A percentile compares a stretch with the other conserved stretches of the same genome.
These are phyloP conservation scores for Psittacus erithacus DNA, from an alignment of 2,113 vertebrate genomes.

Conservation along the genomic window DNA sequence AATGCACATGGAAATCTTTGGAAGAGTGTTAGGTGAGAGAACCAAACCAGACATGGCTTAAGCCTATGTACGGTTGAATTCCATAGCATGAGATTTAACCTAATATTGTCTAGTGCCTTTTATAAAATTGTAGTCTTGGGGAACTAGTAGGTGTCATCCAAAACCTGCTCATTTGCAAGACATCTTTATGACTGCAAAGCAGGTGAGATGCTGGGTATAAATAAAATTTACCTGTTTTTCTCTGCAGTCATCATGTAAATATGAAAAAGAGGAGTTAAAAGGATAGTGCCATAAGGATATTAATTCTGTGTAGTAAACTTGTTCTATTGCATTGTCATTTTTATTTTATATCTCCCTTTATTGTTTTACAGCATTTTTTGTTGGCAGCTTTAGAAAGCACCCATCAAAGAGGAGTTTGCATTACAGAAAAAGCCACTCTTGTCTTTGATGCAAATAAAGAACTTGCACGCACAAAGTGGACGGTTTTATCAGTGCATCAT, in stretches of 20 bases:
- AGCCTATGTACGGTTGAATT: neutral
- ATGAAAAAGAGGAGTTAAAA: neutral
- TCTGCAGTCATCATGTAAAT: neutral
- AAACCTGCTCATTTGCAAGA: neutral
- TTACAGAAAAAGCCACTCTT: neutral
- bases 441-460: neutral
- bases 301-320: neutral
- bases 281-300: neutral
- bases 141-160: neutral
- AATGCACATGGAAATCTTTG: neutral
- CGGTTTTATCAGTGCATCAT: neutral
- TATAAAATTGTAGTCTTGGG: neutral
- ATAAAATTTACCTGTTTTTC: neutral
- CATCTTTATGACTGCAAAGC: neutral
- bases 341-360: constrained; percentile 6
- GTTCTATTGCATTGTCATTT: neutral
- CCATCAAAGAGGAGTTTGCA: neutral
- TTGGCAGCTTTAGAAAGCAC: neutral
- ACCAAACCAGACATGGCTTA: neutral
- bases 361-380: neutral
- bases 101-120: neutral
- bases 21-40: neutral
- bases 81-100: neutral
- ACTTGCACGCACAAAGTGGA: neutral
- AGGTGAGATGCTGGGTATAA: neutral